Evolutionary conservation across 2,888 invertebrate species (phyloP), one percentile per base, ranked within the genome.

Genomic region (Stratiomys singularior): DNA sequence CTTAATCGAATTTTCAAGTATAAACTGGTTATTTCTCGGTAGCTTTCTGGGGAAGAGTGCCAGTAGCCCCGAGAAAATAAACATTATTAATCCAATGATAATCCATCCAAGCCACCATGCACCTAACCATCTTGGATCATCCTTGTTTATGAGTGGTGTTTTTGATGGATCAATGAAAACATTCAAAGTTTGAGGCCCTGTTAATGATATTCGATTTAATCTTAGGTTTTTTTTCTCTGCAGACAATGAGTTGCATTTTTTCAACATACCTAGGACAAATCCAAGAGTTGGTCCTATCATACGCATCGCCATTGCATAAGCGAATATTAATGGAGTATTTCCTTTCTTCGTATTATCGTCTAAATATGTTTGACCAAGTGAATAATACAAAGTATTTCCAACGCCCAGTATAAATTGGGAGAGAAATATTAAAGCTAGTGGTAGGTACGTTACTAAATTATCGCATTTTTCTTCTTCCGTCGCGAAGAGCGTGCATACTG

Each of bases 31-130:
- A 3, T 46, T 11, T 67, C 84, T 85, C 1, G 86, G 87, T 77
- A 86, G 78, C 80, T 85, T 82, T 72, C 87, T 85, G 78, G 93
- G 93, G 82, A 93, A 93, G 82, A 92, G 87, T 0, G 91, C 91
- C 79, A 93, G 89, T 0, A 93, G 85, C 11, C 91, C 83, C 0
- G 91, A 89, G 78, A 92, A 90, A 23, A 91, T 81, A 25, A 90
- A 86, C 89, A 92, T 91, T 0, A 90, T 84, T 0, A 86, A 83
- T 15, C 87, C 87, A 13, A 88, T 80, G 44, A 90, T 87, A 27
- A 90, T 88, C 90, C 90, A 90, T 15, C 92, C 93, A n/a, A 93
- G 86, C 93, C 93, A 93, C 93, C 93, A 93, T 11, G 93, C 93
- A 21, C 93, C 93, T 80, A 87, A 85, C 93, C 93, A 93, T 81